Percentiles rank a stretch among this genome's conserved stretches.
phyloP scores from a whole-genome alignment of 2,113 vertebrate genomes.

The Cynocephalus volans region DNA sequence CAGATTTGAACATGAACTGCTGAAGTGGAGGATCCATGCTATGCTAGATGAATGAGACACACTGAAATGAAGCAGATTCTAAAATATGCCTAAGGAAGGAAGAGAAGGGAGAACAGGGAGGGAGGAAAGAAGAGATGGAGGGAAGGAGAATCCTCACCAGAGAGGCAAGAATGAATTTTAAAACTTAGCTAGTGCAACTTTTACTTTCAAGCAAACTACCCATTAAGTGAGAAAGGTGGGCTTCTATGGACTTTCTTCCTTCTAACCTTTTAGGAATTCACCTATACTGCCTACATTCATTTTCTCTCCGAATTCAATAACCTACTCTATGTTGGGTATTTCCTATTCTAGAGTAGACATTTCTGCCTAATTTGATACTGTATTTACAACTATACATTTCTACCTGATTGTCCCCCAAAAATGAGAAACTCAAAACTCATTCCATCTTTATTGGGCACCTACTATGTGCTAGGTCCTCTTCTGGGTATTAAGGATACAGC shows the following conservation, averaged over 20 bases:
- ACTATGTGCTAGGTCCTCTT: background rate
- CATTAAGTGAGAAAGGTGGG: background rate
- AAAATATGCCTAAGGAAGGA: background rate
- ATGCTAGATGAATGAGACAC: background rate
- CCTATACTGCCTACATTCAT: background rate
- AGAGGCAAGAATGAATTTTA: background rate
- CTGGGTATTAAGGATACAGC: background rate
- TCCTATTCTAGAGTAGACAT: background rate
- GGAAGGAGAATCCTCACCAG: background rate
- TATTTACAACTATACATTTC: background rate
- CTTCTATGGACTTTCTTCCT: background rate
- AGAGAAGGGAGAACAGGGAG: background rate
- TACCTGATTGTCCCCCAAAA: background rate
- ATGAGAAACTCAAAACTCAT: conserved; percentile 6
- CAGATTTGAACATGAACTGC: background rate
- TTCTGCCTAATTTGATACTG: conserved; percentile 13
- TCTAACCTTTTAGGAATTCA: background rate
- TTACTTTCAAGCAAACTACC: background rate
- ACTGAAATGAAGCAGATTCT: background rate
- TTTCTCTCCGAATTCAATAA: background rate
- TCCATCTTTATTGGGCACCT: background rate
- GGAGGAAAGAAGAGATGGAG: background rate
- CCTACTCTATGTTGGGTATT: background rate
- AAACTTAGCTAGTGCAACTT: background rate
- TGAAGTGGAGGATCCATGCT: background rate